Conservation (phyloP, 1,140 invertebrate genomes). For the Drosophila tsacasi region DNA sequence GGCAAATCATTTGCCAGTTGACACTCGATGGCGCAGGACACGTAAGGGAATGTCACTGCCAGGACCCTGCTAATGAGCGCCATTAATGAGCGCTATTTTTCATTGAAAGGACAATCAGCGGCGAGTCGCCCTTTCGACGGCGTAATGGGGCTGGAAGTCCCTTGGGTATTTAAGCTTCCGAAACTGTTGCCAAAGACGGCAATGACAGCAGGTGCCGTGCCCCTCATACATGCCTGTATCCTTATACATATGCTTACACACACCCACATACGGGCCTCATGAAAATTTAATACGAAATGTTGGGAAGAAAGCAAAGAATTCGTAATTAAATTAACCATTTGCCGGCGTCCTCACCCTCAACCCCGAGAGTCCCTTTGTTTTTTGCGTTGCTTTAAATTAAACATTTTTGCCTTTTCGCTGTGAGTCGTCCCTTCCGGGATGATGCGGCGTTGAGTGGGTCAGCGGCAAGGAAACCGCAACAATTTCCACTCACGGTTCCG, state of each 20-base stretch:
- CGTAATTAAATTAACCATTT: slow-evolving; percentile 83
- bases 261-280: slow-evolving; percentile 34
- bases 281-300: slow-evolving; percentile 74
- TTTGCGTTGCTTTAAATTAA: slow-evolving; percentile 46
- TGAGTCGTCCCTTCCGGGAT: slow-evolving; percentile 41
- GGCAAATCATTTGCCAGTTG: slow-evolving; percentile 84
- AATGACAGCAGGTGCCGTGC: slow-evolving; percentile 64
- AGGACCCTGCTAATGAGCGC: slow-evolving; percentile 74
- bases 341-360: slow-evolving; percentile 15
- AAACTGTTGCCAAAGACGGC: slow-evolving; percentile 63
- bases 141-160: slow-evolving; percentile 33
- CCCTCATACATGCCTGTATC: slow-evolving; percentile 1
- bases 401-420: slow-evolving; percentile 44
- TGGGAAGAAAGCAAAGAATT: slow-evolving; percentile 75
- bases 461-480: slow-evolving; percentile 63
- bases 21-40: slow-evolving; percentile 66
- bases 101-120: slow-evolving; percentile 77
- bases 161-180: slow-evolving; percentile 72
- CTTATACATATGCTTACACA: slow-evolving; percentile 3
- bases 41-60: slow-evolving; percentile 34
- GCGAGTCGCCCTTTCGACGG: not conserved
- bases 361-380: slow-evolving; percentile 19
- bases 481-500: slow-evolving; percentile 69
- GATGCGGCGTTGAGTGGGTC: slow-evolving; percentile 45
- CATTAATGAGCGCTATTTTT: slow-evolving; percentile 84